These are phyloP conservation scores for Acipenser oxyrinchus DNA, from an alignment of 2,797 vertebrate genomes.

Conservation along the genomic window DNA sequence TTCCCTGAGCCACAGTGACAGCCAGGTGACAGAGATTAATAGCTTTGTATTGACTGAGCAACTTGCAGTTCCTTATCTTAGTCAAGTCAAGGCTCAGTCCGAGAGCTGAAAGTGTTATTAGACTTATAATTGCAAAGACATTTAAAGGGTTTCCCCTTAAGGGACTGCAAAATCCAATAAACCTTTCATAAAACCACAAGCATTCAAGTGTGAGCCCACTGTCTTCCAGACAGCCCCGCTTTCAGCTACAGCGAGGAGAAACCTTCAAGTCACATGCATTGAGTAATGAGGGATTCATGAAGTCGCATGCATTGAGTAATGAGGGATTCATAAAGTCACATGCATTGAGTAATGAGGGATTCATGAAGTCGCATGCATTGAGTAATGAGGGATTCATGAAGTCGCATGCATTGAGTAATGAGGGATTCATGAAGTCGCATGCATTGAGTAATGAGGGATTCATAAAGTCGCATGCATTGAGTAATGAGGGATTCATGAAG, in stretches of 20 bases:
- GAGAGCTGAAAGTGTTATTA: constrained; percentile 73
- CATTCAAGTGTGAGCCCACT: constrained; percentile 46
- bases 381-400: too few species aligned
- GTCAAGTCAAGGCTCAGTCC: constrained; percentile 76
- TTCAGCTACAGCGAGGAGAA: constrained; percentile 42
- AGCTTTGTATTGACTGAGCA: constrained; percentile 84
- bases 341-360: too few species aligned
- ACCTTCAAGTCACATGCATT: constrained; percentile 58
- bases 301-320: constrained; percentile 40
- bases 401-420: too few species aligned
- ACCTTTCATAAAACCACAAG: constrained; percentile 70
- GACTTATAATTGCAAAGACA: constrained; percentile 81
- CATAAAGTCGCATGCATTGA: too few species aligned
- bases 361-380: too few species aligned
- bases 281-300: constrained; percentile 85
- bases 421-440: too few species aligned
- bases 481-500: too few species aligned
- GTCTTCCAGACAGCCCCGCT: constrained; percentile 42
- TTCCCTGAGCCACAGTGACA: constrained; percentile 70
- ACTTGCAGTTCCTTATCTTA: constrained; percentile 84
- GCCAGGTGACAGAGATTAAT: constrained; percentile 86
- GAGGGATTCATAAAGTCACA: too few species aligned
- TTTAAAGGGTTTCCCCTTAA: constrained; percentile 73
- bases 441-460: too few species aligned
- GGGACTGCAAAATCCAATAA: constrained; percentile 77